These are phyloP conservation scores for Chondrilla cf. caribensis DNA, from an alignment of 37 sponge, comb jelly and placozoan genomes.

Conservation along the genomic window DNA sequence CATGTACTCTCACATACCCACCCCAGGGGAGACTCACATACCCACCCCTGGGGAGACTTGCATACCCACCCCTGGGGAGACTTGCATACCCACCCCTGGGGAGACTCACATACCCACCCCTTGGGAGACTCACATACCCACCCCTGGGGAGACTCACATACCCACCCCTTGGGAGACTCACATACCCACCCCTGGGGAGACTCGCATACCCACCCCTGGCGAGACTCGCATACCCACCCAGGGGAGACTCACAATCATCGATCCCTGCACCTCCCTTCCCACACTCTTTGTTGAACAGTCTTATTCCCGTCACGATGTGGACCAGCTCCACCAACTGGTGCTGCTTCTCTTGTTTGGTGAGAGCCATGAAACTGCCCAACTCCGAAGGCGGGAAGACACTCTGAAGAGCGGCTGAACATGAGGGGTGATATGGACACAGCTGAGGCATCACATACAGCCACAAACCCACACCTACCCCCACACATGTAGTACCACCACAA, in stretches of 20 bases:
- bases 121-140: too few species aligned
- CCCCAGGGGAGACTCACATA: too few species aligned
- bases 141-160: too few species aligned
- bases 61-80: too few species aligned
- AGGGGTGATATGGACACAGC: neutral
- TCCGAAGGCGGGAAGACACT: conserved; percentile 99
- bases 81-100: too few species aligned
- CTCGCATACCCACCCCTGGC: conserved; percentile 44
- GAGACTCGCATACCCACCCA: neutral
- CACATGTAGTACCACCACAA: too few species aligned
- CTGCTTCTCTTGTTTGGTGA: conserved; percentile 84
- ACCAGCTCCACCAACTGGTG: conserved; percentile 87
- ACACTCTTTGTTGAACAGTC: conserved; percentile 93
- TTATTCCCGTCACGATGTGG: conserved; percentile 91
- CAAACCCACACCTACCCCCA: too few species aligned
- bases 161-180: too few species aligned
- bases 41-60: too few species aligned
- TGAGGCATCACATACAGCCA: neutral
- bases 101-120: too few species aligned
- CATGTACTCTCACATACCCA: too few species aligned
- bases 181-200: neutral
- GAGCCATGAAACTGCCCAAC: conserved; percentile 92
- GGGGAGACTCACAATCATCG: conserved; percentile 79
- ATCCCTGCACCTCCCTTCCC: conserved; percentile 99
- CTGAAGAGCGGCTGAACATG: conserved; percentile 87